Conservation (phyloP, 2,888 invertebrate species). For the Cephus sareptanus region DNA sequence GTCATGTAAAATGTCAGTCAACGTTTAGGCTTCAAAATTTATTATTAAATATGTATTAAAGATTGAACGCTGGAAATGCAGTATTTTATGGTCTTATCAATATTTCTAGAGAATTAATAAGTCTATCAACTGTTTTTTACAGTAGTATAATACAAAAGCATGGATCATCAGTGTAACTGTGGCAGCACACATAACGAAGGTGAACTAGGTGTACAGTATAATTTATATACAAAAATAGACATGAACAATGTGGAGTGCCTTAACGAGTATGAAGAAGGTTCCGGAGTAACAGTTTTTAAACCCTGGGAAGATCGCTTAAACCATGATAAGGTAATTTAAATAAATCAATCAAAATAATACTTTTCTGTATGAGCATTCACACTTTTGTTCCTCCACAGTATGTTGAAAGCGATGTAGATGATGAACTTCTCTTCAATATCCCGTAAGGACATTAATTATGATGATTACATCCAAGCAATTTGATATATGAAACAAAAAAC, state of each 20-base stretch:
- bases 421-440: slow-evolving; percentile 95
- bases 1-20: not conserved
- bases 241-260: slow-evolving; percentile 87
- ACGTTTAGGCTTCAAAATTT: not conserved
- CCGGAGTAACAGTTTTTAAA: slow-evolving; percentile 91
- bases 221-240: slow-evolving; percentile 91
- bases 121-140: not conserved
- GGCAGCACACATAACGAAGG: slow-evolving; percentile 46
- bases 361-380: slow-evolving; percentile 2
- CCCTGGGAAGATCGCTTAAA: slow-evolving; percentile 89
- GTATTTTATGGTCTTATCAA: not conserved
- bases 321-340: slow-evolving; percentile 73
- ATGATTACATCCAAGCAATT: not conserved
- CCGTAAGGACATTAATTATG: slow-evolving; percentile 69
- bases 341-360: not conserved
- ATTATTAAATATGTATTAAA: not conserved
- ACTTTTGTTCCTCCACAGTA: slow-evolving; percentile 71
- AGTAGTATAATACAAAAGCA: slow-evolving; percentile 18
- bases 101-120: not conserved
- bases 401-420: slow-evolving; percentile 96
- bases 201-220: slow-evolving; percentile 83
- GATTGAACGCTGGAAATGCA: not conserved
- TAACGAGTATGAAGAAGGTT: slow-evolving; percentile 88
- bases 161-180: slow-evolving; percentile 52
- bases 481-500: not conserved